Evolutionary conservation across 2,888 invertebrate species (phyloP).

Genomic region (Nipponacmea schrenckii): DNA sequence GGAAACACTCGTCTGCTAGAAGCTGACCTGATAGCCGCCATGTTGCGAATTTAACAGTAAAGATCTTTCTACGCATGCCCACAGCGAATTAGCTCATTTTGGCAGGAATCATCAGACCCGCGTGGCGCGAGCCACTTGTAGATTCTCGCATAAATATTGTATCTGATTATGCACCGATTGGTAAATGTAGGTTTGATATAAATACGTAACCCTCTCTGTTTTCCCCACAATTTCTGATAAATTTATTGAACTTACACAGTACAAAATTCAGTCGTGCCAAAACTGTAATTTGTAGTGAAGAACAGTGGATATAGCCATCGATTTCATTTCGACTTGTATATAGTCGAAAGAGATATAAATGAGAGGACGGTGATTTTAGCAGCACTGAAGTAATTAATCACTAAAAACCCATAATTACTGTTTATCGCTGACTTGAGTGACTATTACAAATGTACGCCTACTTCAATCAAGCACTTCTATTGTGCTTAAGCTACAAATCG

Average conservation of each 20-base stretch:
- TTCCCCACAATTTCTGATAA: background rate
- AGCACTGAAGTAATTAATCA: constrained; percentile 5
- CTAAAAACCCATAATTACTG: background rate
- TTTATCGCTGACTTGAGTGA: constrained; percentile 4
- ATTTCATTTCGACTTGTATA: background rate
- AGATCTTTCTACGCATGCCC: constrained; percentile 8
- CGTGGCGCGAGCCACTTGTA: constrained; percentile 9
- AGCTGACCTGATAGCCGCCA: constrained; percentile 7
- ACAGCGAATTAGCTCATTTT: constrained; percentile 9
- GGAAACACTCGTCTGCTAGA: constrained; percentile 8
- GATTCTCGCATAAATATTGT: constrained; percentile 8
- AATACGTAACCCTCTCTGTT: constrained; percentile 3
- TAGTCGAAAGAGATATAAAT: background rate
- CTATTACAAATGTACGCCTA: background rate
- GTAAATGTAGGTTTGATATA: constrained; percentile 1
- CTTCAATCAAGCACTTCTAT: constrained; percentile 3
- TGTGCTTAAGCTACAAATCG: constrained; percentile 2
- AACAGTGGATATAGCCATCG: background rate
- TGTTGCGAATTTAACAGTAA: constrained; percentile 8
- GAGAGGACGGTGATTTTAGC: background rate
- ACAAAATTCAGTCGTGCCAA: constrained; percentile 3
- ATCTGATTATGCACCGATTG: constrained; percentile 9
- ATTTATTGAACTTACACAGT: background rate
- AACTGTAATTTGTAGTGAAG: constrained; percentile 5
- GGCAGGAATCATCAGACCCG: constrained; percentile 8